A percentile compares a stretch with the other conserved stretches of the same genome.
Evolutionary conservation across 2,797 vertebrate genomes (phyloP).

Genomic region (Aselliscus stoliczkanus): DNA sequence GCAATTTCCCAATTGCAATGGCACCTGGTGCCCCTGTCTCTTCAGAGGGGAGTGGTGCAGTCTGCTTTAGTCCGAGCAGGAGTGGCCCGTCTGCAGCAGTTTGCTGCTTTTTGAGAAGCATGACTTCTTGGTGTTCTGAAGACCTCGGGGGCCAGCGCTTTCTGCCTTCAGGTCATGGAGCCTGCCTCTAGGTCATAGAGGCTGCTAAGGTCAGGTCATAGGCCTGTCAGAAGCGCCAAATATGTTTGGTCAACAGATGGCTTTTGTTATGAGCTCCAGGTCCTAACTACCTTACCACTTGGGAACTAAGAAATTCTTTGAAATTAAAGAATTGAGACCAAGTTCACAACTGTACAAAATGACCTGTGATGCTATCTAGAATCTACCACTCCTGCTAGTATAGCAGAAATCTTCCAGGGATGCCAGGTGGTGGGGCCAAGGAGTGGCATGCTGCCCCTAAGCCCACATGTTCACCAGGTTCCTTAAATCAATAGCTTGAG

Average conservation of each 20-base stretch:
- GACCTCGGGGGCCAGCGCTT: neutral
- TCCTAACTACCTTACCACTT: neutral
- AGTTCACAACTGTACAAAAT: neutral
- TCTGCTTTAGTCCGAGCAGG: neutral
- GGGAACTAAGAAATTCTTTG: neutral
- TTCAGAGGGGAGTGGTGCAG: neutral
- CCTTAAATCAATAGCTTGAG: neutral
- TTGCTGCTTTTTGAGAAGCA: neutral
- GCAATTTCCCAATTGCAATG: neutral
- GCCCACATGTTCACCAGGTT: neutral
- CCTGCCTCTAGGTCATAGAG: too few relatives aligned
- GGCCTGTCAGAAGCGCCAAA: neutral
- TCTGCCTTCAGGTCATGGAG: neutral
- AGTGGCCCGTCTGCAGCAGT: accelerated
- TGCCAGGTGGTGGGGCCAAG: neutral
- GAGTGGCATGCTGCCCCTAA: neutral
- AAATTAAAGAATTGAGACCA: neutral
- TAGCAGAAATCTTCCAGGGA: neutral
- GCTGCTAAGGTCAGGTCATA: neutral
- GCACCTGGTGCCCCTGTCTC: neutral
- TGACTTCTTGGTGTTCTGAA: neutral
- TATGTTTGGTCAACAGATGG: neutral
- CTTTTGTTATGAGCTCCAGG: neutral
- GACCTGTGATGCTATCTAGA: neutral
- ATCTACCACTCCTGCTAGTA: neutral